phyloP scores from a whole-genome alignment of 1,140 invertebrate species.

The Euschistus heros region DNA sequence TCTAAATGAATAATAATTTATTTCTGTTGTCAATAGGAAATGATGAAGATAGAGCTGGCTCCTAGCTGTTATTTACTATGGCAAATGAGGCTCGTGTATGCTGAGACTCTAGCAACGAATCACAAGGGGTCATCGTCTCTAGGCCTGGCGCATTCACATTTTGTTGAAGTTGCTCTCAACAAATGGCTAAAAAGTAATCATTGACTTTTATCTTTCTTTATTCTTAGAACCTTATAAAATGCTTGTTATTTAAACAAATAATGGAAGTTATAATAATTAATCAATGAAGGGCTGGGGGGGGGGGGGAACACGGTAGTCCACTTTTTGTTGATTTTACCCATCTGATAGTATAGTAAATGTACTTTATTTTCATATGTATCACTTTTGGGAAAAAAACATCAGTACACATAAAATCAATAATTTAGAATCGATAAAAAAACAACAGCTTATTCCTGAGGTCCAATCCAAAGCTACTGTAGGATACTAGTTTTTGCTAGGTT shows the following conservation, averaged over 20 bases:
- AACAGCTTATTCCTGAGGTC: no score
- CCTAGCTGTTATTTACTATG: conserved; percentile 46
- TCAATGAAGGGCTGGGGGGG: no score
- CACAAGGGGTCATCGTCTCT: background rate
- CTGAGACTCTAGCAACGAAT: background rate
- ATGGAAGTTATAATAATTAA: conserved; percentile 28
- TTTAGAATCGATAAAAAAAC: no score
- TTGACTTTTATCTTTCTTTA: conserved; percentile 23
- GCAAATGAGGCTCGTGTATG: conserved; percentile 50
- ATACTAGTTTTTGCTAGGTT: no score
- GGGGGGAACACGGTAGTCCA: no score
- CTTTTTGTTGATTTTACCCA: no score
- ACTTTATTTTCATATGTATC: no score
- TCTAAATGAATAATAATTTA: no score
- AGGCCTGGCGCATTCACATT: background rate
- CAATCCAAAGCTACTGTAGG: no score
- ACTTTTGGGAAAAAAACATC: no score
- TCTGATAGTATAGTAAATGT: no score
- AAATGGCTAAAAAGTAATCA: conserved; percentile 34
- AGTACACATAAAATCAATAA: no score
- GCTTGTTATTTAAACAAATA: background rate
- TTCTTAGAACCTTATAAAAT: conserved; percentile 29
- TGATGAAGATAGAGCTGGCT: conserved; percentile 37
- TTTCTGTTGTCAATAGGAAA: conserved; percentile 32
- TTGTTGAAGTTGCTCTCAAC: background rate